phyloP scores from a whole-genome alignment of 2,797 vertebrate species.

The Australoheros facetus region DNA sequence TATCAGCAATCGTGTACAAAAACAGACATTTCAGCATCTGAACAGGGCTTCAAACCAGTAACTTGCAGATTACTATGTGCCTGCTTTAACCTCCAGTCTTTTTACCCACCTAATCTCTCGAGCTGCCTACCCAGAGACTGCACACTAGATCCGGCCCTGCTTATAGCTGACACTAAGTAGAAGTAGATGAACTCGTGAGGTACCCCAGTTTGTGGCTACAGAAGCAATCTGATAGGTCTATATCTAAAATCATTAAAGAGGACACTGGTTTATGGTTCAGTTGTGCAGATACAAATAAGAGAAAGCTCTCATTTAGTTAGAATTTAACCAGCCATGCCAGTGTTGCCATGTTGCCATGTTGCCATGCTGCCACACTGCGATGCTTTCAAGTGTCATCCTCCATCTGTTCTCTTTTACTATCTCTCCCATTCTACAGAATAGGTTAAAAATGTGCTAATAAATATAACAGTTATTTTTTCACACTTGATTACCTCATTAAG shows the following conservation, averaged over 20 bases:
- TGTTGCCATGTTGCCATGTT: slow-evolving; percentile 27
- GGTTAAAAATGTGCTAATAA: neutral
- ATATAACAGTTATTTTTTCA: neutral
- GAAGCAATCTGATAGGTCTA: neutral
- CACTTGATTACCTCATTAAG: too few relatives aligned
- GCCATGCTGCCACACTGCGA: neutral
- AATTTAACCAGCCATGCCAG: slow-evolving; percentile 56
- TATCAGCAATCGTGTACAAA: neutral
- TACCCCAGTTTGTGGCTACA: neutral
- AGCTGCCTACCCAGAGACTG: neutral
- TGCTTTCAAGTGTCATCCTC: slow-evolving; percentile 61
- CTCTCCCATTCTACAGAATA: neutral
- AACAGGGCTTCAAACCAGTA: neutral
- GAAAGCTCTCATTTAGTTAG: slow-evolving; percentile 53
- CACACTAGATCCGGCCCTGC: neutral
- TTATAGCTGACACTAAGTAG: neutral
- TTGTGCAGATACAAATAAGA: slow-evolving; percentile 14
- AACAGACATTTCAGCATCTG: neutral
- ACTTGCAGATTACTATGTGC: neutral
- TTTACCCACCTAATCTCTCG: neutral
- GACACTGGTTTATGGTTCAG: slow-evolving; percentile 20
- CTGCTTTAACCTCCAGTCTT: neutral
- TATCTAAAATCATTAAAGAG: slow-evolving; percentile 21
- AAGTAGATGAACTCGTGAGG: neutral
- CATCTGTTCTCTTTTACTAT: slow-evolving; percentile 33